A percentile compares a stretch with the other conserved stretches of the same genome.
These are phyloP conservation scores for Geothlypis trichas DNA, from an alignment of 2,113 vertebrate species.

Conservation along the genomic window DNA sequence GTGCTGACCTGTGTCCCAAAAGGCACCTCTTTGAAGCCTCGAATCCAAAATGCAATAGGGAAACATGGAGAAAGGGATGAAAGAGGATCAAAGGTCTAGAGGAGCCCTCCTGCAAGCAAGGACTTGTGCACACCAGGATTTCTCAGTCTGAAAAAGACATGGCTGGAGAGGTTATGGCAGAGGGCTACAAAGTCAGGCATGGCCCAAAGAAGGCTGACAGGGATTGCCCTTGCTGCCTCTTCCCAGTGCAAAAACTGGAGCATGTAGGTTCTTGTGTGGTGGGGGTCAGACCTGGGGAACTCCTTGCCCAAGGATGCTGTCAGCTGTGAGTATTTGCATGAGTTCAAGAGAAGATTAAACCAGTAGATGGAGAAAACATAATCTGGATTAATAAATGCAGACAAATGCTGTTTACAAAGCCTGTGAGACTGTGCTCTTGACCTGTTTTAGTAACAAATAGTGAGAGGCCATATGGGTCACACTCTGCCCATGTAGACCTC, in stretches of 20 bases:
- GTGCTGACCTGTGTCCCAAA: background rate
- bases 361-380: background rate
- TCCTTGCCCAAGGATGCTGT: background rate
- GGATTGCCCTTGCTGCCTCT: background rate
- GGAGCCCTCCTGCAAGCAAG: background rate
- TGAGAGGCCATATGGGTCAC: background rate
- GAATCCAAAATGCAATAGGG: background rate
- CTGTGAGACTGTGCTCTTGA: background rate
- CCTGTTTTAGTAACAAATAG: background rate
- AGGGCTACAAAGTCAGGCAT: background rate
- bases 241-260: background rate
- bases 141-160: background rate
- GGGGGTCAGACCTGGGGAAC: background rate
- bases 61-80: background rate
- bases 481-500: background rate
- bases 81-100: conserved; percentile 28
- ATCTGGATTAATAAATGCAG: background rate
- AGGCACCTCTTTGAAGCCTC: background rate
- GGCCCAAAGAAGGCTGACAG: background rate
- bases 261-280: accelerated
- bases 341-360: background rate
- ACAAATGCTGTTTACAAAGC: background rate
- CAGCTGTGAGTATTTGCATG: background rate
- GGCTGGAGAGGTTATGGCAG: background rate
- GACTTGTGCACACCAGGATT: background rate